Percentiles rank a stretch among this genome's conserved stretches.
phyloP scores from a whole-genome alignment of 2,113 vertebrate species.

The Barbus barbus region DNA sequence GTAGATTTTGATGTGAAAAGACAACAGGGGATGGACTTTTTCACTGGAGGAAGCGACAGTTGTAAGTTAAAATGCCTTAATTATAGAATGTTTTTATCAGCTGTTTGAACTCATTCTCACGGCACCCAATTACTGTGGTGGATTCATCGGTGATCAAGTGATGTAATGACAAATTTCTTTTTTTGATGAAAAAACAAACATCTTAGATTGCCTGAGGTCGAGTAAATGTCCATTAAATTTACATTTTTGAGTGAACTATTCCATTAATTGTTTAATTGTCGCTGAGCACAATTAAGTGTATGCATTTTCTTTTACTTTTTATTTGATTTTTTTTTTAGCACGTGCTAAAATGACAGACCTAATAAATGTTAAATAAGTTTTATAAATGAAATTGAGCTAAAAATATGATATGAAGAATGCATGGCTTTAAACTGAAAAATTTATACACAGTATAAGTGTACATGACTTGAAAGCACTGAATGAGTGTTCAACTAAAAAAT shows the following conservation, averaged over 20 bases:
- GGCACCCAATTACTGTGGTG: not conserved
- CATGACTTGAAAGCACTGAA: not conserved
- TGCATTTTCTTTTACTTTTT: too few species aligned
- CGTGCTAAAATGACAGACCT: not conserved
- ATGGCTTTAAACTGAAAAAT: slow-evolving; percentile 17
- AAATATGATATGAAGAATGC: slow-evolving; percentile 33
- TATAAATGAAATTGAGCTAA: not conserved
- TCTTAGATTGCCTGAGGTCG: not conserved
- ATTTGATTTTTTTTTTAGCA: not conserved
- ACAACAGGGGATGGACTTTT: not conserved
- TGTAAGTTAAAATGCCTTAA: not conserved
- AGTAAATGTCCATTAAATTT: too few species aligned
- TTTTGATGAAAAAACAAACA: too few species aligned
- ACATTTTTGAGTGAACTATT: not conserved
- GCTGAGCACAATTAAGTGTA: not conserved
- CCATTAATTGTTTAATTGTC: not conserved
- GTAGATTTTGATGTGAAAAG: not conserved
- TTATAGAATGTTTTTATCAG: not conserved
- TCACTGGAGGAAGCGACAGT: not conserved
- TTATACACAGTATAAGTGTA: not conserved
- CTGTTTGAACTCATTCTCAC: not conserved
- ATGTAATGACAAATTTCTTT: too few species aligned
- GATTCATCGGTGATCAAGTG: not conserved
- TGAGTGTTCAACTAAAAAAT: not conserved
- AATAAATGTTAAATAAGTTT: not conserved